Percentiles rank a stretch among this genome's conserved stretches.
phyloP scores from a whole-genome alignment of 2,888 invertebrate genomes.

The Bombylius major region DNA sequence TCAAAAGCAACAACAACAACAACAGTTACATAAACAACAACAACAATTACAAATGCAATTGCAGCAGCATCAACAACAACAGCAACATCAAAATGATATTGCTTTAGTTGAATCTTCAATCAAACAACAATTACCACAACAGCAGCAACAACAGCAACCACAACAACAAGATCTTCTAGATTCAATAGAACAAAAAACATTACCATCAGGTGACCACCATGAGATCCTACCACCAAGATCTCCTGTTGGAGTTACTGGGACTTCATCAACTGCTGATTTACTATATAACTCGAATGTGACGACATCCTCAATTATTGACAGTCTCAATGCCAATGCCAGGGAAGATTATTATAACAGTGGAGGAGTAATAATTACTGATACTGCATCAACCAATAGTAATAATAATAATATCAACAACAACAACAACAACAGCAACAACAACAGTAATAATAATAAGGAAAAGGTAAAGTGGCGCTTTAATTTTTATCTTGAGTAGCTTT shows the following conservation, averaged over 20 bases:
- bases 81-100: constrained; percentile 6
- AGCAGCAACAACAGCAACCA: constrained; percentile 9
- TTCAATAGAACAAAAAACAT: constrained; percentile 6
- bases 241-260: constrained; percentile 13
- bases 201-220: constrained; percentile 4
- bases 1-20: constrained; percentile 18
- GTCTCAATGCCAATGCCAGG: constrained; percentile 30
- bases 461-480: constrained; percentile 7
- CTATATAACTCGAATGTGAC: constrained; percentile 34
- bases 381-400: constrained; percentile 13
- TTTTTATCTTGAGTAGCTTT: neutral
- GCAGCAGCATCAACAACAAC: neutral
- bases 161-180: constrained; percentile 11
- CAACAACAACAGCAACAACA: constrained; percentile 4
- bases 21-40: constrained; percentile 8
- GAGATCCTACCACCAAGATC: constrained; percentile 10
- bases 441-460: constrained; percentile 9
- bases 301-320: constrained; percentile 35
- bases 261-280: constrained; percentile 19
- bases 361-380: neutral
- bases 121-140: constrained; percentile 4
- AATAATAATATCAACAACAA: constrained; percentile 2
- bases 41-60: constrained; percentile 12
- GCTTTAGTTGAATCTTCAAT: constrained; percentile 3
- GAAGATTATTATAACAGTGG: constrained; percentile 32